These are phyloP conservation scores for Allolobophora icterica DNA, from an alignment of 2,888 invertebrate genomes.

Conservation along the genomic window DNA sequence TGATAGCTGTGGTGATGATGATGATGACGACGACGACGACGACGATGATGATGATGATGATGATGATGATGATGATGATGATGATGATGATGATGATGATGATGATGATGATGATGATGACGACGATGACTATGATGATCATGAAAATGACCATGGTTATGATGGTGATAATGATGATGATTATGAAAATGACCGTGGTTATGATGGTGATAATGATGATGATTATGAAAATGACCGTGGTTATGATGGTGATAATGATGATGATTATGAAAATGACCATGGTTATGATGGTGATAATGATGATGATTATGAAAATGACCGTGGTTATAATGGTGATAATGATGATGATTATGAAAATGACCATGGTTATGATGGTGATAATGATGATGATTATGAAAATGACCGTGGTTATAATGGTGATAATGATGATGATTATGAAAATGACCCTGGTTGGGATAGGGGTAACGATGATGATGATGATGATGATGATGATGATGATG, in stretches of 20 bases:
- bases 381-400: no score
- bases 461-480: constrained; percentile 17
- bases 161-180: not conserved
- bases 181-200: not conserved
- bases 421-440: no score
- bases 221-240: not conserved
- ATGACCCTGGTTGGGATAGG: no score
- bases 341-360: no score
- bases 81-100: no score
- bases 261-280: not conserved
- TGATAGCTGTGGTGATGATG: no score
- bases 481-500: not conserved
- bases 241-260: no score
- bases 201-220: not conserved
- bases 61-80: no score
- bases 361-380: not conserved
- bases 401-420: no score
- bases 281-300: not conserved
- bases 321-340: not conserved
- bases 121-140: not conserved
- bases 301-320: not conserved
- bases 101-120: not conserved
- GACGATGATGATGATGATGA: no score
- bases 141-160: not conserved
- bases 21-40: no score